A percentile compares a stretch with the other conserved stretches of the same genome.
These are phyloP conservation scores for Galaxias olidus DNA, from an alignment of 2,797 vertebrate species.

Conservation along the genomic window DNA sequence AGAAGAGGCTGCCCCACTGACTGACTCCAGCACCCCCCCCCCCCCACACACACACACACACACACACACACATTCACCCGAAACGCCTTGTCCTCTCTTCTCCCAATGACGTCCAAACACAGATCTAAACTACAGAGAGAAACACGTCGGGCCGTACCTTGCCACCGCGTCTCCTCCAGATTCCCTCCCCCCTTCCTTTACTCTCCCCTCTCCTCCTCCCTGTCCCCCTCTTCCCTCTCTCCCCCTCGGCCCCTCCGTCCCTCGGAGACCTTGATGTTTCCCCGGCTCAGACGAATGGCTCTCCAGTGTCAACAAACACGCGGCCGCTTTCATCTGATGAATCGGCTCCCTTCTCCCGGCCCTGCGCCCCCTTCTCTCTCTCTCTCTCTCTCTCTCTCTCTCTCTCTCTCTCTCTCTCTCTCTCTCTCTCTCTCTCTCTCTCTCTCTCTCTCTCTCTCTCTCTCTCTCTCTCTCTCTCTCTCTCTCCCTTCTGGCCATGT, in stretches of 20 bases:
- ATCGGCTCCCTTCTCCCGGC: conserved; percentile 31
- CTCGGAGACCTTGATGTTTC: conserved; percentile 40
- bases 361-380: conserved; percentile 19
- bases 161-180: conserved; percentile 16
- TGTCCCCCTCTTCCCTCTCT: conserved; percentile 23
- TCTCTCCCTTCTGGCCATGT: too few species aligned
- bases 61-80: neutral
- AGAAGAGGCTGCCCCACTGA: conserved; percentile 23
- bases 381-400: neutral
- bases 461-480: too few species aligned
- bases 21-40: conserved; percentile 19
- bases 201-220: conserved; percentile 50
- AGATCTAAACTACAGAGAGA: neutral
- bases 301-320: conserved; percentile 49
- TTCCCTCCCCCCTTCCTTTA: conserved; percentile 1
- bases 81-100: too few species aligned
- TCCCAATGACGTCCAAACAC: neutral
- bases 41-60: conserved; percentile 31
- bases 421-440: too few species aligned
- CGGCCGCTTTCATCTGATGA: conserved; percentile 55
- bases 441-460: too few species aligned
- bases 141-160: conserved; percentile 23
- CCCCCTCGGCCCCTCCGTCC: conserved; percentile 15
- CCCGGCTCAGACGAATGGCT: conserved; percentile 52
- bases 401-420: too few species aligned